Base-by-base conservation (phyloP, 1,140 invertebrate species). In the Eufriesea mexicana region DNA sequence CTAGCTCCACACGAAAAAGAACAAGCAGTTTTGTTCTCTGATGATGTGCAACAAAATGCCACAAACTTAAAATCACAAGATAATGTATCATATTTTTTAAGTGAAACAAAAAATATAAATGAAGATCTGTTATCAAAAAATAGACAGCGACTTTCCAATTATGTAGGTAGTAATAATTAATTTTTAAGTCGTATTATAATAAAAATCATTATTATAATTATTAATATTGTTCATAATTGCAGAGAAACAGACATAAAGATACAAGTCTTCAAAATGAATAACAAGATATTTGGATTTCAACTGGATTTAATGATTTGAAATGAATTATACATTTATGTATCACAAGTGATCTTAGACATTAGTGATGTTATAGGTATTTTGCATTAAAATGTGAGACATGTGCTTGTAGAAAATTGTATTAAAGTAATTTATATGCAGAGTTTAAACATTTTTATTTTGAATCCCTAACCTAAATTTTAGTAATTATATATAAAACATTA, bases 201-300 rank as follows among this genome's bases (percentile, higher is more conserved):
- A 18, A 16, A 47, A 47, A 9, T 7, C 55, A 23, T 59, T 28
- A 4, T 49, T 49, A 49, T 49, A 1, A 14, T 42, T 28, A 61
- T 45, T 28, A 51, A 64, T 49, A 14, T 45, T 54, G 35, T 18
- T 42, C 8, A 45, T 75, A 67, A 10, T 85, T 85, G 12, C 42
- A 87, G 84, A 83, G 57, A 72, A 84, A 76, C 54, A 83, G 77
- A 70, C 75, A 45, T 23, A 83, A 68, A 72, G 73, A 79, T 64
- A 23, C 16, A 10, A 62, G 55, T 61, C 10, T 57, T 51, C 9
- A 67, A 73, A 84, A 79, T 25, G 68, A 72, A 20, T 72, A 78
- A 84, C 6, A 42, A 70, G 20, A n/a, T 74, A 23, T 42, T 14
- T 59, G 35, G 20, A 23, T 66, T 12, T 45, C 10, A 42, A 67